A percentile compares a stretch with the other conserved stretches of the same genome.
Conservation (phyloP, 2,113 vertebrate genomes). For the Lynx canadensis region DNA sequence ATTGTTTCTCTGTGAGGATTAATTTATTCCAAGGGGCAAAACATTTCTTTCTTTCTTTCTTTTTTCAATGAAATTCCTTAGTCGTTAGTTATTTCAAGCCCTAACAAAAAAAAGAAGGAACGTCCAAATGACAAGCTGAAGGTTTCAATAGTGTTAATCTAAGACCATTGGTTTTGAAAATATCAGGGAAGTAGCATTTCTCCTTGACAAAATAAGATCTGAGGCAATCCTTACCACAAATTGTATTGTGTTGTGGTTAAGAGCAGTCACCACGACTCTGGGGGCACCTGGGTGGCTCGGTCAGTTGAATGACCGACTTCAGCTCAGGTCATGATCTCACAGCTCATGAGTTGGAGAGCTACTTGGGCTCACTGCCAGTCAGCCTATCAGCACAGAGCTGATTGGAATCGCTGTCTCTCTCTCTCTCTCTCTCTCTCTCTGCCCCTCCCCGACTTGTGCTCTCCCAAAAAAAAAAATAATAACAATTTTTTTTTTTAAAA, state of each 20-base stretch:
- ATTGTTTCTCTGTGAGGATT: not conserved
- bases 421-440: not conserved
- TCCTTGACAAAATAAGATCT: slow-evolving; percentile 25
- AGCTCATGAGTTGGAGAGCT: no score
- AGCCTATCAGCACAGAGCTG: no score
- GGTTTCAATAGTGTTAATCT: not conserved
- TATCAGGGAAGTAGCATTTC: not conserved
- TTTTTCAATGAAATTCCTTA: slow-evolving; percentile 56
- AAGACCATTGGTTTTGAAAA: slow-evolving; percentile 15
- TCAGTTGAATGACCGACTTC: no score
- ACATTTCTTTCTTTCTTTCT: slow-evolving; percentile 15
- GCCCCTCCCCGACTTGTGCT: no score
- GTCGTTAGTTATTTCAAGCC: slow-evolving; percentile 34
- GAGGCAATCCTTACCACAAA: not conserved
- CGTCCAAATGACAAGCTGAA: slow-evolving; percentile 24
- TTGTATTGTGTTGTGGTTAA: not conserved
- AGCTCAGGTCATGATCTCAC: no score
- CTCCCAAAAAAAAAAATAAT: no score
- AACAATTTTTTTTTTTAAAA: no score
- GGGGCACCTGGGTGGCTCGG: no score
- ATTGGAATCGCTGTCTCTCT: no score
- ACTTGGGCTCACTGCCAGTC: no score
- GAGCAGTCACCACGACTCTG: not conserved
- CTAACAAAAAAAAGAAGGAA: not conserved
- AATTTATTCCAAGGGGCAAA: slow-evolving; percentile 52